A percentile compares a stretch with the other conserved stretches of the same genome.
These are phyloP conservation scores for Pteronura brasiliensis DNA, from an alignment of 2,113 vertebrate genomes.

Conservation along the genomic window DNA sequence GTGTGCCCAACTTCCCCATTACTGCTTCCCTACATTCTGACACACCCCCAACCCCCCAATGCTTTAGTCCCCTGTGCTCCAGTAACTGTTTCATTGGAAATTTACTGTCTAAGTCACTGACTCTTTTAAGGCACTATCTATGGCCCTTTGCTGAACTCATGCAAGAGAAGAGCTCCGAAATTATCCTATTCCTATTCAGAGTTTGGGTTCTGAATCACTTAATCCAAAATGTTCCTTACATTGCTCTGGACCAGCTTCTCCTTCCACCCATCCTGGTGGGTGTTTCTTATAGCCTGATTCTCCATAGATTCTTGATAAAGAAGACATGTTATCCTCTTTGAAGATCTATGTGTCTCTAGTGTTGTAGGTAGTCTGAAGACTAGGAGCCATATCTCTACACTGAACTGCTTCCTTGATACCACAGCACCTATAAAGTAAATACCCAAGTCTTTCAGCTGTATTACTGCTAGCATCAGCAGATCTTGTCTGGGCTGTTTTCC, in stretches of 20 bases:
- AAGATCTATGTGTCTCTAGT: fast-evolving
- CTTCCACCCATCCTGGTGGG: too few relatives aligned
- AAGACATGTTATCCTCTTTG: fast-evolving
- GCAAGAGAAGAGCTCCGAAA: background rate
- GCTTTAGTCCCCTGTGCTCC: background rate
- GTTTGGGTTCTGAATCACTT: background rate
- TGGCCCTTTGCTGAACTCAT: background rate
- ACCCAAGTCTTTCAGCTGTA: background rate
- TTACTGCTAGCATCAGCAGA: fast-evolving
- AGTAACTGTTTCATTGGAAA: background rate
- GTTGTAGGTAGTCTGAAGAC: background rate
- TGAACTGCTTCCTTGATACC: too few relatives aligned
- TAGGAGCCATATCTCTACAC: fast-evolving
- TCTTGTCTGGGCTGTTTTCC: background rate
- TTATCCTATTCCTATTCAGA: background rate
- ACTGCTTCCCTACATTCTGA: too few relatives aligned
- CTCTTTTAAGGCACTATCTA: background rate
- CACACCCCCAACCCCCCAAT: fast-evolving
- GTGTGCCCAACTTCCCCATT: background rate
- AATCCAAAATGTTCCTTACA: background rate
- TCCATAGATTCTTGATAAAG: background rate
- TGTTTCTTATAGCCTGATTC: background rate
- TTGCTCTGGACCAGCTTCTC: background rate
- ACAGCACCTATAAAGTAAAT: background rate
- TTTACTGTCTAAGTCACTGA: background rate